These are phyloP conservation scores for Apamea anceps DNA, from an alignment of 2,888 invertebrate genomes.

Conservation along the genomic window DNA sequence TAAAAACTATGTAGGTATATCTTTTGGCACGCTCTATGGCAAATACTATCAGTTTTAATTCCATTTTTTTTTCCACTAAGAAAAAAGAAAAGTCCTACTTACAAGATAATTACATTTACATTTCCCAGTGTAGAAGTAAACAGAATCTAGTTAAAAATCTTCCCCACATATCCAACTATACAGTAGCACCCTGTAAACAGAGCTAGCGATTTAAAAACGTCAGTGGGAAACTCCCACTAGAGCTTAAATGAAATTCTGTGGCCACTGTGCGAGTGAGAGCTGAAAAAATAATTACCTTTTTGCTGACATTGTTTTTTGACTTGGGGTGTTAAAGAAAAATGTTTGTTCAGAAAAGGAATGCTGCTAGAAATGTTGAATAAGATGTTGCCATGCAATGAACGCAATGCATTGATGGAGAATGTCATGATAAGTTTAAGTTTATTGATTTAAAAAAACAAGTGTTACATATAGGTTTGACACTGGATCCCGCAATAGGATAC, in stretches of 20 bases:
- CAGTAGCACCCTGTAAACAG: slow-evolving; percentile 34
- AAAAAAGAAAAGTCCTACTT: background rate
- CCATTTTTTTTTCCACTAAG: background rate
- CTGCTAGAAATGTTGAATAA: slow-evolving; percentile 2
- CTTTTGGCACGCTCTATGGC: background rate
- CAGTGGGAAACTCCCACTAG: slow-evolving; percentile 56
- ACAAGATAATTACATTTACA: slow-evolving; percentile 13
- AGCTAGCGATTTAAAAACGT: slow-evolving; percentile 68
- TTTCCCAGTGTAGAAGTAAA: slow-evolving; percentile 11
- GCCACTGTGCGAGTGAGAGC: slow-evolving; percentile 47
- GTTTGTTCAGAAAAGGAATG: slow-evolving; percentile 17
- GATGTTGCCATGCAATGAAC: background rate
- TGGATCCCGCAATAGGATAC: too few species aligned
- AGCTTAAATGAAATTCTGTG: slow-evolving; percentile 72
- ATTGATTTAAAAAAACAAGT: too few species aligned
- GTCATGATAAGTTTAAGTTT: too few species aligned
- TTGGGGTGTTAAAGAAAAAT: slow-evolving; percentile 34
- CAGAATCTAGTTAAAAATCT: slow-evolving; percentile 34
- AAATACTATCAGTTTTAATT: background rate
- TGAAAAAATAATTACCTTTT: slow-evolving; percentile 64
- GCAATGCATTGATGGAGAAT: too few species aligned
- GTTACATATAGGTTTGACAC: too few species aligned
- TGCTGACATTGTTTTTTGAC: slow-evolving; percentile 36
- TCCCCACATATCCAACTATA: slow-evolving; percentile 15
- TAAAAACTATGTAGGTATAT: background rate